These are phyloP conservation scores for Drosophila formosana DNA, from an alignment of 2,888 invertebrate species.

Conservation along the genomic window DNA sequence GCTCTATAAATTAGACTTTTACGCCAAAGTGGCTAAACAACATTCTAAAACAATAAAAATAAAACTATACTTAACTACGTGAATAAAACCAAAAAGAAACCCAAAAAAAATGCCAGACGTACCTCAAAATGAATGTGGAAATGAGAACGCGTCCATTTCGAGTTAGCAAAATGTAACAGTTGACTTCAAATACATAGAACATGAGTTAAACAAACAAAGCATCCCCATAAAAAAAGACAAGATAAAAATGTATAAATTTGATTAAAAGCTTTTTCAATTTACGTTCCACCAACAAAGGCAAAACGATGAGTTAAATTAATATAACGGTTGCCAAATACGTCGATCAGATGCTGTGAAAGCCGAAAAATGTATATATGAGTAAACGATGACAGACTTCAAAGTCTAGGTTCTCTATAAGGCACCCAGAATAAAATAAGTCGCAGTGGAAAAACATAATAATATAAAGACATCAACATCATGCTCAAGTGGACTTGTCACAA, in stretches of 20 bases:
- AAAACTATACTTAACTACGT: slow-evolving; percentile 44
- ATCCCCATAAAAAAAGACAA: slow-evolving; percentile 22
- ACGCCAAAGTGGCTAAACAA: slow-evolving; percentile 72
- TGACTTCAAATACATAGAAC: slow-evolving; percentile 17
- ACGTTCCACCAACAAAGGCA: not conserved
- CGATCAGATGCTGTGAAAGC: slow-evolving; percentile 9
- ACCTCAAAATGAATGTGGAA: slow-evolving; percentile 54
- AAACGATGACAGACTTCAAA: slow-evolving; percentile 21
- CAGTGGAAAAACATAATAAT: not conserved
- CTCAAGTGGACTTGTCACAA: not conserved
- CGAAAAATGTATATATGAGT: not conserved
- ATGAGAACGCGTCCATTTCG: slow-evolving; percentile 44
- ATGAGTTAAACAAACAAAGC: slow-evolving; percentile 10
- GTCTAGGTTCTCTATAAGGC: not conserved
- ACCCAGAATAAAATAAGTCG: not conserved
- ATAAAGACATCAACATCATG: not conserved
- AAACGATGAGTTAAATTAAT: slow-evolving; percentile 6
- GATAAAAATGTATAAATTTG: slow-evolving; percentile 18
- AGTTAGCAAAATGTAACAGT: slow-evolving; percentile 47
- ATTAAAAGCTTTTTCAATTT: slow-evolving; percentile 30
- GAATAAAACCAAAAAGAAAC: not conserved
- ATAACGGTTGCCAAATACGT: slow-evolving; percentile 13
- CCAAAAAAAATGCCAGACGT: slow-evolving; percentile 18
- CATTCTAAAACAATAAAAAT: slow-evolving; percentile 78
- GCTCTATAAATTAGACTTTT: slow-evolving; percentile 61